Percentiles rank a stretch among this genome's conserved stretches.
Evolutionary conservation across 2,797 vertebrate genomes (phyloP).

Genomic region (Mionectes olivaceus): DNA sequence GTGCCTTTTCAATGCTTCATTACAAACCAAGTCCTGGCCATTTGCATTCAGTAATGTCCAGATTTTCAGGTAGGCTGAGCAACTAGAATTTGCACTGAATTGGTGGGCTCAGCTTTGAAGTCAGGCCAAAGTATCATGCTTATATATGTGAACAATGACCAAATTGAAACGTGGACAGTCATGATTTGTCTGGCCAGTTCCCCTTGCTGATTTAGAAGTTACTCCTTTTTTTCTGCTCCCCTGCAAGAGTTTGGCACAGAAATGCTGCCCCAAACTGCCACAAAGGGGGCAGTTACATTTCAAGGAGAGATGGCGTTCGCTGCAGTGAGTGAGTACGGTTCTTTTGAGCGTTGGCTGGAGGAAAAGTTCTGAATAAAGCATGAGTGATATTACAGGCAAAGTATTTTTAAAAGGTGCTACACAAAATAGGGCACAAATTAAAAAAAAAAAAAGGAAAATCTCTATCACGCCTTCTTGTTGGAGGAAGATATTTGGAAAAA

Average conservation of each 20-base stretch:
- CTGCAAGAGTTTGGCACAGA: constrained; percentile 36
- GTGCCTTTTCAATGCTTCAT: background rate
- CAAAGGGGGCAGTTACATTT: background rate
- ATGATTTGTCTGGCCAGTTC: background rate
- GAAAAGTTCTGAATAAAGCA: background rate
- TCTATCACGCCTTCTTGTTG: background rate
- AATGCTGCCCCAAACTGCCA: background rate
- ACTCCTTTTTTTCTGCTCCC: background rate
- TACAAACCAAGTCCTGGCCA: constrained; percentile 29
- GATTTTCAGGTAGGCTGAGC: constrained; percentile 53
- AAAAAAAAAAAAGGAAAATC: background rate
- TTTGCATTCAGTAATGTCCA: constrained; percentile 54
- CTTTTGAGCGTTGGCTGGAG: background rate
- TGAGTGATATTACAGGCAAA: background rate
- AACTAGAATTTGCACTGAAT: constrained; percentile 26
- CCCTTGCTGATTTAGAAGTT: background rate
- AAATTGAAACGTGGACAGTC: background rate
- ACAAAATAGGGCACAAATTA: background rate
- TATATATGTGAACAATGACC: background rate
- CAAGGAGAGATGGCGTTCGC: background rate
- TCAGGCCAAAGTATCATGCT: background rate
- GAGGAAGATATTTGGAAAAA: background rate
- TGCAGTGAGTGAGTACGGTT: background rate
- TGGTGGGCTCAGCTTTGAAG: constrained; percentile 39
- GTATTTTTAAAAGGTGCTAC: constrained; percentile 23